A percentile compares a stretch with the other conserved stretches of the same genome.
Evolutionary conservation across 2,888 invertebrate genomes (phyloP).

Genomic region (Drosophila multiciliata): DNA sequence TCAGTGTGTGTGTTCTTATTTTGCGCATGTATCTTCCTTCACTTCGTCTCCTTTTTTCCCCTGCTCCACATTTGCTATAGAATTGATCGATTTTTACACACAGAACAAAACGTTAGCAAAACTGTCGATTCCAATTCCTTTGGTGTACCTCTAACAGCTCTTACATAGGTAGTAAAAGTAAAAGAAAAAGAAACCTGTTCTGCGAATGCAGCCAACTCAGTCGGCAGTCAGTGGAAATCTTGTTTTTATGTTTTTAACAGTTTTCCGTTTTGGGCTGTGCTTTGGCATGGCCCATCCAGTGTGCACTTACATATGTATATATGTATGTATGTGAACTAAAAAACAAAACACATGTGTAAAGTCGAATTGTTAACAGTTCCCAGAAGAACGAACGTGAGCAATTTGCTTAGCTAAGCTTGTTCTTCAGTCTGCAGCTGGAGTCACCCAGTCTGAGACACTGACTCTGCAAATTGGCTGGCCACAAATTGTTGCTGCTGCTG

Average conservation of each 20-base stretch:
- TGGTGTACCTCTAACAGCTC: constrained; percentile 43
- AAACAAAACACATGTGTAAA: constrained; percentile 41
- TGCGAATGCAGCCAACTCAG: constrained; percentile 60
- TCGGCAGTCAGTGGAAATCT: constrained; percentile 52
- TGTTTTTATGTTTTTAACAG: constrained; percentile 66
- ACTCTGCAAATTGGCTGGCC: constrained; percentile 45
- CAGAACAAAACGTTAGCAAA: constrained; percentile 40
- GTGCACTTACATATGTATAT: constrained; percentile 11
- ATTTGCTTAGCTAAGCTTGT: constrained; percentile 57
- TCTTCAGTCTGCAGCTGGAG: constrained; percentile 47
- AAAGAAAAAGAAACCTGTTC: constrained; percentile 70
- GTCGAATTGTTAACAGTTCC: constrained; percentile 66
- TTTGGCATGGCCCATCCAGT: constrained; percentile 61
- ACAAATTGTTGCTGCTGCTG: constrained; percentile 31
- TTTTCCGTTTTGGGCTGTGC: constrained; percentile 67
- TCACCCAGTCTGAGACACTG: constrained; percentile 54
- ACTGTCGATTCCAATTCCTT: constrained; percentile 48
- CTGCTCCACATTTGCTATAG: constrained; percentile 18
- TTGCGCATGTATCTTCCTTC: constrained; percentile 71
- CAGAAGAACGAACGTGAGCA: constrained; percentile 69
- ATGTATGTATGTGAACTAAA: constrained; percentile 12
- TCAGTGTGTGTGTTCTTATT: constrained; percentile 38
- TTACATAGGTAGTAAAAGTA: constrained; percentile 41
- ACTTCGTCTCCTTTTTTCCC: constrained; percentile 39
- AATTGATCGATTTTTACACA: constrained; percentile 74